Evolutionary conservation across 2,797 vertebrate genomes (phyloP).

Genomic region (Enteromius treurensis): DNA sequence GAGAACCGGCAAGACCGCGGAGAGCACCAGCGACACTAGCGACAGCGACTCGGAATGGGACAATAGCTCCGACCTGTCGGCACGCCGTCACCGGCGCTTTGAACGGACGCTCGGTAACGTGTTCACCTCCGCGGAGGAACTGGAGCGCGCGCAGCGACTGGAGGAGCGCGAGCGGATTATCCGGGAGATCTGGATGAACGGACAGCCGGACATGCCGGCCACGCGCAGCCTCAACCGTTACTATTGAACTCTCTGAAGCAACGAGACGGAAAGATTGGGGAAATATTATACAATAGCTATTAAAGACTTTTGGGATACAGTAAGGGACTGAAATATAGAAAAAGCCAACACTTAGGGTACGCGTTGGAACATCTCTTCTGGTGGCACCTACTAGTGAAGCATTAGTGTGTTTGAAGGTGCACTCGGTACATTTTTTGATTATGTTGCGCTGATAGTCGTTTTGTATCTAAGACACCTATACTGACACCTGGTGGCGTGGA

Average conservation of each 20-base stretch:
- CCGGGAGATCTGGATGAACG: slow-evolving; percentile 97
- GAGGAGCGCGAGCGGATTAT: slow-evolving; percentile 93
- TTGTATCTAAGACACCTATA: not conserved
- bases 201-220: slow-evolving; percentile 92
- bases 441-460: not conserved
- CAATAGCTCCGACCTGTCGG: slow-evolving; percentile 87
- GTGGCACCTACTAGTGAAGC: not conserved
- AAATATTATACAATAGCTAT: not conserved
- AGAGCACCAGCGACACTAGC: slow-evolving; percentile 84
- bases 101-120: slow-evolving; percentile 96
- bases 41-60: slow-evolving; percentile 91
- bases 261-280: no score
- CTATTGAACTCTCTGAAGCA: slow-evolving; percentile 77
- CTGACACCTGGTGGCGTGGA: not conserved
- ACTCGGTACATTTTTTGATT: not conserved
- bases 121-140: slow-evolving; percentile 92
- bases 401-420: not conserved
- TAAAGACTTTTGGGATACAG: not conserved
- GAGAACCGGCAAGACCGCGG: slow-evolving; percentile 64
- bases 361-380: not conserved
- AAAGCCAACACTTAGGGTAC: not conserved
- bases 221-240: slow-evolving; percentile 96
- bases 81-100: slow-evolving; percentile 89
- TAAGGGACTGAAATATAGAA: slow-evolving; percentile 9
- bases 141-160: slow-evolving; percentile 89